These are phyloP conservation scores for Brachionus paranguensis DNA, from an alignment of 1,140 invertebrate species.

Conservation along the genomic window DNA sequence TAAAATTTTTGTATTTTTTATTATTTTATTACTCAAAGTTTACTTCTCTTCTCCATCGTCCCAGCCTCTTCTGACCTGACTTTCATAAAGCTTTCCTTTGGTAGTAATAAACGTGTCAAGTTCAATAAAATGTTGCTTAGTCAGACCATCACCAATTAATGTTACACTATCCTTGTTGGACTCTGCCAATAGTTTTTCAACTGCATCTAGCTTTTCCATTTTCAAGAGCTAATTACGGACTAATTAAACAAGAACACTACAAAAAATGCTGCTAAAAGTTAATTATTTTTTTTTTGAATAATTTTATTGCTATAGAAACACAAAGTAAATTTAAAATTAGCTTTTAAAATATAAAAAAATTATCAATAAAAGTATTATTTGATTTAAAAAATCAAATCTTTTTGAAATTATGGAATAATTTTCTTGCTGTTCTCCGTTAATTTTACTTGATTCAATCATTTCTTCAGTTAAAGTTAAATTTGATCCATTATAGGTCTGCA, in stretches of 20 bases:
- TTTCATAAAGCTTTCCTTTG: slow-evolving; percentile 31
- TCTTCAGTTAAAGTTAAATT: not conserved
- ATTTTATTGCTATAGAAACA: not conserved
- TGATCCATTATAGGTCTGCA: not conserved
- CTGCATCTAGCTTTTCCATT: not conserved
- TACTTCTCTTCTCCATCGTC: not conserved
- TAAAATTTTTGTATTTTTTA: not conserved
- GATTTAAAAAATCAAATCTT: not conserved
- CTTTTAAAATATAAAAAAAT: not conserved
- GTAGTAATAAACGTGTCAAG: not conserved
- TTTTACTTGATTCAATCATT: not conserved
- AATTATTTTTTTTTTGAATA: not conserved
- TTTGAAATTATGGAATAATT: not conserved
- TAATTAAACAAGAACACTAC: not conserved
- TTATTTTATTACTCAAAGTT: not conserved
- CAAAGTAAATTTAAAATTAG: not conserved
- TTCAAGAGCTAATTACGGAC: not conserved
- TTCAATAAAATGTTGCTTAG: slow-evolving; percentile 39
- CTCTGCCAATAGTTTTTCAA: not conserved
- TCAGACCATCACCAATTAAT: slow-evolving; percentile 24
- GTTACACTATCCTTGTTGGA: slow-evolving; percentile 10
- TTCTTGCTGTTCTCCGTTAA: not conserved
- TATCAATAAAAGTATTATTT: not conserved
- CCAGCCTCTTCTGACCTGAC: not conserved
- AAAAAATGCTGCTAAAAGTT: not conserved